Percentiles rank a stretch among this genome's conserved stretches.
These are phyloP conservation scores for Heliothis virescens DNA, from an alignment of 1,140 invertebrate genomes.

Conservation along the genomic window DNA sequence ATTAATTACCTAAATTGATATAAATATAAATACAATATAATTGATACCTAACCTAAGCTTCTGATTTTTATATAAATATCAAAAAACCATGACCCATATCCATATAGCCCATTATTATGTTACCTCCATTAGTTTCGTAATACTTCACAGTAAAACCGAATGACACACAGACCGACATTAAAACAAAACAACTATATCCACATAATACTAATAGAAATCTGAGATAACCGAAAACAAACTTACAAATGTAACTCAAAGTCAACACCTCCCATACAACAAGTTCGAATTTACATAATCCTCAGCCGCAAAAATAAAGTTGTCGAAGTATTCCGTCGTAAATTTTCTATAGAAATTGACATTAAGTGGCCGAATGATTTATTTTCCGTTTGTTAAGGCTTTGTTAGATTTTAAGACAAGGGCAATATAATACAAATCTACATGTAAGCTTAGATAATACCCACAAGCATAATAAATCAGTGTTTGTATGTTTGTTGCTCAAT, in stretches of 20 bases:
- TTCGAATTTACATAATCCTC: neutral
- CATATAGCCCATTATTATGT: no score
- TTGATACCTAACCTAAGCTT: no score
- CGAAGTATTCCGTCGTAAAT: slow-evolving; percentile 18
- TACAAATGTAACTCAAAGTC: neutral
- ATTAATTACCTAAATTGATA: no score
- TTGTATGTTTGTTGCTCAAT: slow-evolving; percentile 25
- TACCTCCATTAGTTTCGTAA: neutral
- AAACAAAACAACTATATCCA: slow-evolving; percentile 30
- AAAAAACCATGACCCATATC: no score
- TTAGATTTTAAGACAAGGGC: slow-evolving; percentile 12
- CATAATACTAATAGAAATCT: slow-evolving; percentile 28
- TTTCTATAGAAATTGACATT: slow-evolving; percentile 26
- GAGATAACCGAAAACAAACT: slow-evolving; percentile 27
- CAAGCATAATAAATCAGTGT: slow-evolving; percentile 12
- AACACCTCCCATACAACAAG: neutral
- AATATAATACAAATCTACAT: neutral
- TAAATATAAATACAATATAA: no score
- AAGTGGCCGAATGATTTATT: slow-evolving; percentile 28
- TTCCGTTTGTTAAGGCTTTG: slow-evolving; percentile 28
- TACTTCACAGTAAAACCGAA: neutral
- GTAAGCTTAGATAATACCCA: neutral
- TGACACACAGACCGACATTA: neutral
- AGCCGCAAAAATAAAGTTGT: slow-evolving; percentile 21
- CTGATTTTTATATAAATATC: no score